Base-by-base conservation (phyloP, 1,140 invertebrate species). In the Bombus waltoni region DNA sequence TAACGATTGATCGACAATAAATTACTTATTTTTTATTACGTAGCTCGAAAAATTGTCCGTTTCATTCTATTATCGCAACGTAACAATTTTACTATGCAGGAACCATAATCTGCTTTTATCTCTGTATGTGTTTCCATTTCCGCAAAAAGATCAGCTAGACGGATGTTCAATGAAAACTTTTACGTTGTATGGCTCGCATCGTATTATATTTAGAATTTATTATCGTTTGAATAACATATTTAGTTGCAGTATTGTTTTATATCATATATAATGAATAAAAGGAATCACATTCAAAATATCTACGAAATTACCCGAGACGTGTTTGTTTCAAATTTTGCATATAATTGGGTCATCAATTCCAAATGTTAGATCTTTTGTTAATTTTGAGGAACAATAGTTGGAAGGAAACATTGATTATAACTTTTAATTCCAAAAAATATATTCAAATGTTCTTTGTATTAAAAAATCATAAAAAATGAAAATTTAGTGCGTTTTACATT, bases 111-210 rank as follows among this genome's bases (percentile, higher is more conserved):
- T 6, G 28, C 18, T 70, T 40, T 13, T 11, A 47, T n/a, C 28
- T 9, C 15, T 18, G 8, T 66, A 3, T 38, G 22, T 71, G 32
- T 85, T 80, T 72, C 76, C 76, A 85, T 80, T 72, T 80, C 47
- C 25, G 32, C 53, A 22, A 72, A 79, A 83, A 53, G 44, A 70
- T 11, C 42, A 83, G 15, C 6, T 18, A 57, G 32, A 47, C 1
- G 3, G 11, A 53, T 35, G 9, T 62, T 72, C 47, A 22, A 22
- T 53, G 57, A 40, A 73, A 38, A 71, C 15, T 53, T 42, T 57
- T 53, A 32, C 18, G 3, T 25, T 28, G 22, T 28, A 22, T 15
- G n/a, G 3, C 3, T 28, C 8, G 32, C 1, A 66, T 76, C 18
- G 3, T 66, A 9, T 32, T 32, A 4, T 5, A 10, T 76, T 53